Evolutionary conservation across 2,888 invertebrate genomes (phyloP).

Genomic region (Bellardia pandia): DNA sequence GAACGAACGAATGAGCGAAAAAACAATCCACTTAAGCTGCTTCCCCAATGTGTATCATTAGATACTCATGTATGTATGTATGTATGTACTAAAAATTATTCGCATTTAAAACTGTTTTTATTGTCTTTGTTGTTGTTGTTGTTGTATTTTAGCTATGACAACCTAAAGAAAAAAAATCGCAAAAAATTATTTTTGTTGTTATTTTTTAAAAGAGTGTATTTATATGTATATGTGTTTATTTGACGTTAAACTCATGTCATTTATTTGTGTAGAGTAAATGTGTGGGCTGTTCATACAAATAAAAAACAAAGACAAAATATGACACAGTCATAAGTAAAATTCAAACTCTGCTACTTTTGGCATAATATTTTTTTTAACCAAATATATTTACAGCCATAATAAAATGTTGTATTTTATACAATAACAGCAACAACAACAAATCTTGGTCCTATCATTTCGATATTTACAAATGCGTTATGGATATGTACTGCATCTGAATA

Average conservation of each 20-base stretch:
- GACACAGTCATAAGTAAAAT: conserved; percentile 17
- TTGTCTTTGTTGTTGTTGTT: conserved; percentile 25
- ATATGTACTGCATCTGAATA: too few relatives aligned
- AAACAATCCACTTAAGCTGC: conserved; percentile 35
- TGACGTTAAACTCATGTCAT: conserved; percentile 48
- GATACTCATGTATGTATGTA: neutral
- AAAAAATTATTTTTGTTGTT: conserved; percentile 38
- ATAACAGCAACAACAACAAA: neutral
- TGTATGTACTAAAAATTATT: conserved; percentile 11
- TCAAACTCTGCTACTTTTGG: neutral
- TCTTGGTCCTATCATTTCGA: neutral
- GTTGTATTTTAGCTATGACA: conserved; percentile 38
- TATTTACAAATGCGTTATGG: too few relatives aligned
- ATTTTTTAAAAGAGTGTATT: conserved; percentile 4
- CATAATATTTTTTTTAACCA: neutral
- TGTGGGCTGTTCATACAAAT: conserved; percentile 59
- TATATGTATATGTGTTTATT: conserved; percentile 6
- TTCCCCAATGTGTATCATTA: conserved; percentile 17
- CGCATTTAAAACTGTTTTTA: conserved; percentile 24
- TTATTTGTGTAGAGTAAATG: conserved; percentile 35
- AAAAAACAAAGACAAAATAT: conserved; percentile 31
- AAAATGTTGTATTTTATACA: conserved; percentile 4
- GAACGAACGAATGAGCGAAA: neutral
- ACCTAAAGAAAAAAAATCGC: conserved; percentile 39
- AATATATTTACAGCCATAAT: neutral